These are phyloP conservation scores for Fulica atra DNA, from an alignment of 2,113 vertebrate genomes.

Conservation along the genomic window DNA sequence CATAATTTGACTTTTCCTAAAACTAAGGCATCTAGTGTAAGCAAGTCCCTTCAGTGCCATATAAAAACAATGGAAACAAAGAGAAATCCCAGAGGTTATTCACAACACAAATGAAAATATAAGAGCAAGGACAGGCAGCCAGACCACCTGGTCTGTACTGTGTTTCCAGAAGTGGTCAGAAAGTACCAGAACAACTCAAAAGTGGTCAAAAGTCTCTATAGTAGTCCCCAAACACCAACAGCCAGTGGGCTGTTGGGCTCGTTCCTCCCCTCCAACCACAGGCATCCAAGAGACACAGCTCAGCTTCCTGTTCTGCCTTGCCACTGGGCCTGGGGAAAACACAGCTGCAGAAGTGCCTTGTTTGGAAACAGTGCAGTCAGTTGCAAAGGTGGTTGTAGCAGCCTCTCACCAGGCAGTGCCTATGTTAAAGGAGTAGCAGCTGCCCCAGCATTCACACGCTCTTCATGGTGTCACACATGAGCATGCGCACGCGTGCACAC, in stretches of 20 bases:
- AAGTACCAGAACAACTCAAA: not conserved
- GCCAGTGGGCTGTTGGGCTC: not conserved
- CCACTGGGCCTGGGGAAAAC: not conserved
- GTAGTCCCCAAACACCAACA: not conserved
- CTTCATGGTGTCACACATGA: no score
- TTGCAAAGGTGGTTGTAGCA: not conserved
- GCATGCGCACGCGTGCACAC: no score
- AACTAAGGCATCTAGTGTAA: not conserved
- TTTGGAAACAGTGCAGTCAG: not conserved
- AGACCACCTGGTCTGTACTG: not conserved
- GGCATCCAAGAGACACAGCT: not conserved
- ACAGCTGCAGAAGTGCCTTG: not conserved
- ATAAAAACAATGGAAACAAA: not conserved
- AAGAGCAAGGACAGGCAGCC: not conserved
- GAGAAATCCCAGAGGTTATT: not conserved
- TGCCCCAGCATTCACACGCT: no score
- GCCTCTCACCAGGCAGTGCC: not conserved
- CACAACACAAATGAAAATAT: not conserved
- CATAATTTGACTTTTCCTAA: not conserved
- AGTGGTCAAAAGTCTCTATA: not conserved
- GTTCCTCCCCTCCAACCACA: rapidly evolving
- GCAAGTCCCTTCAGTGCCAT: not conserved
- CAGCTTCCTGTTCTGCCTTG: not conserved
- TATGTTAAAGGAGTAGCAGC: no score
- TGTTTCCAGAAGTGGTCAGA: not conserved